Base-by-base conservation (phyloP, 2,113 vertebrate genomes). In the Gavia stellata region DNA sequence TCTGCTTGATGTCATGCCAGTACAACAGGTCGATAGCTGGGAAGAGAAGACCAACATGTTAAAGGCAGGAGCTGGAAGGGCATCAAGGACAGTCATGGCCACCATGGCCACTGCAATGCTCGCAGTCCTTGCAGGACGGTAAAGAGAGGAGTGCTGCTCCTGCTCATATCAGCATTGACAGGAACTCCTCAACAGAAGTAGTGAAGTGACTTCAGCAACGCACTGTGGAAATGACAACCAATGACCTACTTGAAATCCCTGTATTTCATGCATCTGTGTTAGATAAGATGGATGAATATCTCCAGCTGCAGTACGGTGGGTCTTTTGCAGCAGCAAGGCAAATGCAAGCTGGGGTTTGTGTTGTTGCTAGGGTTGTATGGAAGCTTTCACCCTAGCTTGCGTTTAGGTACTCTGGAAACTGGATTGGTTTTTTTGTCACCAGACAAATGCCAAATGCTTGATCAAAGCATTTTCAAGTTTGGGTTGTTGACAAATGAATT, bases 1-100 rank as follows among this genome's bases (percentile, higher is more conserved):
- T 99, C 98, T 99, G 99, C 98, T 99, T 99, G 97, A 99, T 98
- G 96, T 99, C 99, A 83, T 98, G 99, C 99, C 99, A 99, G 98
- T 99, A 99, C 86, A 99, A 98, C 97, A 99, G 98, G 98, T 99
- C 99, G 53, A 99, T 98, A 52, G 99, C 99, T 99, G 98, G 9
- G 62, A 90, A 94, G 73, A 88, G 81, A 94, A 92, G 55, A 92
- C 1, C 23, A 59, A 67, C 40, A 3, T 5, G 67, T 96, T 86
- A 97, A 71, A 86, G 67, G 44, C 25, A 8, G 74, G 71, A 44
- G 14, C 36, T 65, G 63, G 55, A 58, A 66, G 7, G 8, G 28
- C 16, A 2, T 5, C 12, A 0, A 44, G 28, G 33, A 24, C 1
- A n/a, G n/a, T n/a, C n/a, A n/a, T n/a, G 49, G n/a, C 9, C 15